Evolutionary conservation across 2,797 vertebrate species (phyloP), one percentile per base, ranked within the genome.

Genomic region (Hylomyscus alleni): DNA sequence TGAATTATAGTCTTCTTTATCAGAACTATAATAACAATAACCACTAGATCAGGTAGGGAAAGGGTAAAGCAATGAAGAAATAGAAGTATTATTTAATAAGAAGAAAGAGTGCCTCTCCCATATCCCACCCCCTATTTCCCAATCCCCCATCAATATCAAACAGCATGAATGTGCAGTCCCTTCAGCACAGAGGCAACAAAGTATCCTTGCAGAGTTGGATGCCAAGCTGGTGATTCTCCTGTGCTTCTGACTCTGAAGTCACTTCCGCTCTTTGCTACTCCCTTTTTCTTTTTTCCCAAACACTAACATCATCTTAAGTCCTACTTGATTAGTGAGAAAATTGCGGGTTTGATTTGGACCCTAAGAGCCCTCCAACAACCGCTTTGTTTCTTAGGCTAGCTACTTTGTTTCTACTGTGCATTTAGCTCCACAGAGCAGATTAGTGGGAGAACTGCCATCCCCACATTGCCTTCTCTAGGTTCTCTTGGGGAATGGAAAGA

Each of bases 371-470:
- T 93, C 94, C 37, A 78, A 81, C 69, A 76, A 75, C 92, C 82
- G 80, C 87, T 12, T 34, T 34, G 14, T 34, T 67, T 67, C 65
- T 88, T 90, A 75, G 82, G 77, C 44, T n/a, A 62, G 89, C 87
- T 1, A 78, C 50, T 94, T 95, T 83, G 50, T 91, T 96, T 94
- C 90, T 84, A 47, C 75, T 26, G 40, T 92, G 89, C 89, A 56
- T 93, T 97, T 95, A 93, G 88, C 85, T 87, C 54, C 84, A 92
- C 90, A 83, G 50, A 90, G 93, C 44, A 93, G 31, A 82, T 26
- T 60, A 62, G 73, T 31, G 73, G 26, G 56, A 84, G 94, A 80
- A 93, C 81, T 77, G 85, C 11, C 22, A 67, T 67, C 77, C 77
- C 31, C n/a, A 87, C 65, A 50, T 75, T 76, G 34, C 14, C 0